Conservation (phyloP, 2,888 invertebrate genomes). For the Agrilus biguttatus region DNA sequence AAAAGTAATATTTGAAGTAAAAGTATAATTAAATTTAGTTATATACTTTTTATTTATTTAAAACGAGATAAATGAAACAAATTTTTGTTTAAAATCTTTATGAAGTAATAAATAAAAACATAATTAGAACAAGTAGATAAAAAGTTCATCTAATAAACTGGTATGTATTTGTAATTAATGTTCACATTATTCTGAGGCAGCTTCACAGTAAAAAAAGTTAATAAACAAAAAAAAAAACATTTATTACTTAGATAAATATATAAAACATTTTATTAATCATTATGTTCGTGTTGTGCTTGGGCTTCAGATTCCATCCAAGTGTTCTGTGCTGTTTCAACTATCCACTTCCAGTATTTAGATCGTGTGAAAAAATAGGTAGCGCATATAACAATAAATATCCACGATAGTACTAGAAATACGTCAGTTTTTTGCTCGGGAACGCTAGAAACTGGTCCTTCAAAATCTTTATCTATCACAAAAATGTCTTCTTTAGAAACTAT, state of each 20-base stretch:
- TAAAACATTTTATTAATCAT: slow-evolving; percentile 32
- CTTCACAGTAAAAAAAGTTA: no score
- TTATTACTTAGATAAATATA: not conserved
- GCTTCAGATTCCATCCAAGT: slow-evolving; percentile 83
- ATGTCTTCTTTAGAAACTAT: slow-evolving; percentile 46
- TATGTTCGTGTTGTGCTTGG: slow-evolving; percentile 55
- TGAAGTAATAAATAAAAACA: no score
- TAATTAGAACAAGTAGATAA: no score
- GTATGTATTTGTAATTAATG: no score
- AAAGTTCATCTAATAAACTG: no score
- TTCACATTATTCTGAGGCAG: no score
- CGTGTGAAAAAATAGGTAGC: slow-evolving; percentile 60
- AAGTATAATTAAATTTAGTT: no score
- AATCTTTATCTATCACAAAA: slow-evolving; percentile 60
- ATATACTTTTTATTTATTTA: no score
- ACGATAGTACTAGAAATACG: slow-evolving; percentile 67
- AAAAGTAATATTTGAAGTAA: no score
- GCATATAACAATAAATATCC: slow-evolving; percentile 70
- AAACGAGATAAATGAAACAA: no score
- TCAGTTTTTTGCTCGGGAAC: slow-evolving; percentile 65
- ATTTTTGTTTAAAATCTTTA: no score
- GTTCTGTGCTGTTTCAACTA: slow-evolving; percentile 70
- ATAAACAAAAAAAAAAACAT: not conserved
- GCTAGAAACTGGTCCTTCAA: slow-evolving; percentile 67
- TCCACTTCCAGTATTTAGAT: slow-evolving; percentile 62